Base-by-base conservation (phyloP, 2,797 vertebrate species). In the Denticeps clupeoides region DNA sequence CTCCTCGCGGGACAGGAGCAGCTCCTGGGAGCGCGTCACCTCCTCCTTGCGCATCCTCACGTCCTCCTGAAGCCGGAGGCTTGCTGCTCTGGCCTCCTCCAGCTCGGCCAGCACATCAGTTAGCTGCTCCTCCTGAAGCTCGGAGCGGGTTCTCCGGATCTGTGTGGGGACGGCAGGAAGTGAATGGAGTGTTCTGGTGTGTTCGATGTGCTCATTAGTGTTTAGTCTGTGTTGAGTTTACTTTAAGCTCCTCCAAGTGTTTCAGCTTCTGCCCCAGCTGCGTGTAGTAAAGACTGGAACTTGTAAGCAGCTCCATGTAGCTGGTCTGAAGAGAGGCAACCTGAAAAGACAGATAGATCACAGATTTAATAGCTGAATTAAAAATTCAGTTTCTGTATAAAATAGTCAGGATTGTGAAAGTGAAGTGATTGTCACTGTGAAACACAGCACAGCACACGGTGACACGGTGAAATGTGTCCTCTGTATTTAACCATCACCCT, bases 241-340 rank as follows among this genome's bases (percentile, higher is more conserved):
- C 95, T 91, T 97, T 99, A 26, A 97, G 75, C 45, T 95, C 89
- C 68, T 99, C 93, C 82, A 91, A 79, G 72, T 82, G 92, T 72
- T 91, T 96, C 18, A 88, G 67, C 68, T 88, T 82, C 59, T 90
- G 85, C 68, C 84, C 89, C 51, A 97, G 70, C 72, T 83, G 89
- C 70, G 78, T 89, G 65, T 83, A 84, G 70, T 89, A 87, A 77
- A 92, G 90, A 43, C 79, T 82, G 13, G 93, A 96, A 56, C 77
- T 77, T 15, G 90, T 91, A 15, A 97, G 78, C 27, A 97, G 65
- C 62, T 95, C 90, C 64, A 92, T 82, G 60, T 99, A 99, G 41
- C 85, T 88, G 40, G 89, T 84, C 45, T 96, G 89, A 51, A 93
- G 69, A 13, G 90, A 80, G 0, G 72, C 80, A 58, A 89, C 89